Percentiles rank a stretch among this genome's conserved stretches.
These are phyloP conservation scores for Pelvicachromis taeniatus DNA, from an alignment of 2,113 vertebrate genomes.

Conservation along the genomic window DNA sequence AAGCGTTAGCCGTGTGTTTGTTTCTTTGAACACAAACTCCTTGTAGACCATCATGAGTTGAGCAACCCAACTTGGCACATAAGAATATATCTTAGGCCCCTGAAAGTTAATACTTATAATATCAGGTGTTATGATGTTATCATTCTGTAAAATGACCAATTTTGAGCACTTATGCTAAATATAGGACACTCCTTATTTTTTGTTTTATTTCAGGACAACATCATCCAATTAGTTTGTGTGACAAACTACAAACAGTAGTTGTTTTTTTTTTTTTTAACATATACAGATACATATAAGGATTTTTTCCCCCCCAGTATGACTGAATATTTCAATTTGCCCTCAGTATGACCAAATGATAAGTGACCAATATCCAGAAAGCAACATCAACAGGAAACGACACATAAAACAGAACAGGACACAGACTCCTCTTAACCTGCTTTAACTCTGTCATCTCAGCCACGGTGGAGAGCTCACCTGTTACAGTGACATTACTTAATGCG, in stretches of 20 bases:
- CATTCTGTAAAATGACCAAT: not conserved
- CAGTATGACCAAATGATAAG: not conserved
- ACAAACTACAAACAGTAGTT: not conserved
- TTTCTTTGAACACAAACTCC: not conserved
- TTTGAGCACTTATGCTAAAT: not conserved
- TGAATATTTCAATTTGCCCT: not conserved
- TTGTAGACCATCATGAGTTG: not conserved
- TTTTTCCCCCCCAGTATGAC: fast-evolving
- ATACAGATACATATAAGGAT: not conserved
- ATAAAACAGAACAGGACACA: not conserved
- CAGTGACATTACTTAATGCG: not conserved
- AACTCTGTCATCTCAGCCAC: not conserved
- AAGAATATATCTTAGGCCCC: not conserved
- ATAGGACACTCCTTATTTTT: not conserved
- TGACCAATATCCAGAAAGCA: not conserved
- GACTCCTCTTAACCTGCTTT: not conserved
- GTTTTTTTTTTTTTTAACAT: not conserved
- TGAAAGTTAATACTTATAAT: not conserved
- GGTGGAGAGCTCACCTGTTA: not conserved
- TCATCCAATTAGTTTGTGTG: not conserved
- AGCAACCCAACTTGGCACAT: not conserved
- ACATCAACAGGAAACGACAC: not conserved
- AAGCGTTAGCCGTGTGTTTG: not conserved
- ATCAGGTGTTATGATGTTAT: not conserved
- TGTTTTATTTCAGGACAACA: not conserved